phyloP scores from a whole-genome alignment of 2,113 vertebrate genomes.

The Erythrocebus patas region DNA sequence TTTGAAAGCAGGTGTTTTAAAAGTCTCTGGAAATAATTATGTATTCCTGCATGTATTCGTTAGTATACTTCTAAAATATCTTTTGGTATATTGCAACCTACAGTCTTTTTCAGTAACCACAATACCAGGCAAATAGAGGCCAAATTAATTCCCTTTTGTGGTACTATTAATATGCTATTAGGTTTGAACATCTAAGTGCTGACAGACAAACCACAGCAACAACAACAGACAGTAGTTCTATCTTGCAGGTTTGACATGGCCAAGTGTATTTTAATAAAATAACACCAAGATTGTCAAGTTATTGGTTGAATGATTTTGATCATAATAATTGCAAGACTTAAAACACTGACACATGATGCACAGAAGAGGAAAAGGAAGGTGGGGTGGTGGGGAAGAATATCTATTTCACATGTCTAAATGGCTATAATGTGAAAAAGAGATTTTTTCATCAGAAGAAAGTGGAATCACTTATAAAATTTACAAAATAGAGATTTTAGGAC shows the following conservation, averaged over 20 bases:
- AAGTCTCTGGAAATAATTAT: background rate
- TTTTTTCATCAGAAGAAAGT: background rate
- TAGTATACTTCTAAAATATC: background rate
- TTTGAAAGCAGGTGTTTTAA: background rate
- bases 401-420: background rate
- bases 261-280: background rate
- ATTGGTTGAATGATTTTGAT: background rate
- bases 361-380: background rate
- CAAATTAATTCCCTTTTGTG: background rate
- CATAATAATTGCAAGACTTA: background rate
- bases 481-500: background rate
- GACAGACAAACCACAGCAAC: background rate
- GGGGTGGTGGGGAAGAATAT: background rate
- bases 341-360: background rate
- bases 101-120: background rate
- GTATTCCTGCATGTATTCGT: background rate
- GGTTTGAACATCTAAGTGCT: background rate
- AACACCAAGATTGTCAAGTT: background rate
- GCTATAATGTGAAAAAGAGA: background rate
- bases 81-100: background rate
- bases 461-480: background rate
- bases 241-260: background rate
- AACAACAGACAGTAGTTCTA: background rate
- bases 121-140: background rate
- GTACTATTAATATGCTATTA: background rate